Base-by-base conservation (phyloP, 2,888 invertebrate genomes). In the Zele albiditarsus region DNA sequence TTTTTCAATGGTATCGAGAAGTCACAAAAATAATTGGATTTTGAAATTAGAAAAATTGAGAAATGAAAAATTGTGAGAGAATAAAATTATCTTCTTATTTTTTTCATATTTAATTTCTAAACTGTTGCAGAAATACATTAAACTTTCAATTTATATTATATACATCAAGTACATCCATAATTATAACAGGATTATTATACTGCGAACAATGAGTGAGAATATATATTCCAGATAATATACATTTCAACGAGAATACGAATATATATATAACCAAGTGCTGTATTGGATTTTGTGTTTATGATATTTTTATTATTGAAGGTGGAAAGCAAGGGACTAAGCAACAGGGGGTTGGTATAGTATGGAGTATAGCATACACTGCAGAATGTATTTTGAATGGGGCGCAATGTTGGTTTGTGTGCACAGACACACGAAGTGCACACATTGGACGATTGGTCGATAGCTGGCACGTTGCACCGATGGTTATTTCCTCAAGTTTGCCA, bases 401-500 rank as follows among this genome's bases (percentile, higher is more conserved):
- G 16, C 27, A 27, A 46, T 38, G 28, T 69, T 31, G 53, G 31
- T 57, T 20, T 53, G 68, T 57, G 33, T 53, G 57, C 33, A 69
- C 68, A 69, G 23, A 57, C 20, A 68, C 28, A 20, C 23, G n/a
- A 31, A 28, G 49, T 66, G 70, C 42, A 70, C 58, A 60, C 46
- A 62, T 27, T 25, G 49, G 53, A 66, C 66, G 38, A 42, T 60
- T 60, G 66, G 68, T 53, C 49, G 49, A 49, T 49, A 28, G 16
- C 27, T n/a, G 31, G 68, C n/a, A 23, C 46, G 53, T 31, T 69
- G 72, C 70, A 77, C 68, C 70, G 76, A 69, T 78, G 79, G 81
- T 85, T 84, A 84, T 85, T 84, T 85, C 81, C 81, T 77, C 71
- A 81, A 85, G 84, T 85, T 85, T 83, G 80, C 84, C 77, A 82